phyloP scores from a whole-genome alignment of 2,888 invertebrate genomes.

The Capitulum mitella region DNA sequence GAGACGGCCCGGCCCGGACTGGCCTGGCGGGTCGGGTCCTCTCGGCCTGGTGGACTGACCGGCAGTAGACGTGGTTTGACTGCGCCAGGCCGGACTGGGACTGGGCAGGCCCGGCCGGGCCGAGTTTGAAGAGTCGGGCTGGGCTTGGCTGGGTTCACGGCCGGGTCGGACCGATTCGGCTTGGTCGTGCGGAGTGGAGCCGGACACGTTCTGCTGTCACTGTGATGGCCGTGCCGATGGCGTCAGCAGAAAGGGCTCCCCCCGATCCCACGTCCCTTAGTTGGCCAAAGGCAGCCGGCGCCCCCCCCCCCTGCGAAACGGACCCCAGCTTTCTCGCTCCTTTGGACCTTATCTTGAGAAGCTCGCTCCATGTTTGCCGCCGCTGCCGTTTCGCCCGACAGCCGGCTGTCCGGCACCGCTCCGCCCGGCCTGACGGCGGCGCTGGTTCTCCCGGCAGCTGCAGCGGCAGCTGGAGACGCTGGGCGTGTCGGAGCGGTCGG shows the following conservation, averaged over 20 bases:
- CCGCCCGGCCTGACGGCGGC: background rate
- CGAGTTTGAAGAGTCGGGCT: no score
- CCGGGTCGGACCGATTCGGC: background rate
- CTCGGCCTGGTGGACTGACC: background rate
- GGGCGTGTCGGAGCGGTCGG: background rate
- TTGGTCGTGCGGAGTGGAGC: no score
- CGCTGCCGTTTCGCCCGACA: background rate
- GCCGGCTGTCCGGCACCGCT: background rate
- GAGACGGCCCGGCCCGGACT: no score
- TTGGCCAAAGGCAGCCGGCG: background rate
- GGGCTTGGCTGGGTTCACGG: background rate
- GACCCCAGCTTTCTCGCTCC: no score
- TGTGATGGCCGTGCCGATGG: no score
- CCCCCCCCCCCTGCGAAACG: no score
- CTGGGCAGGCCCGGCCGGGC: no score
- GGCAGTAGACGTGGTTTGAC: background rate
- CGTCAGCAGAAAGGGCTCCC: no score
- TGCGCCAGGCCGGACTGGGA: no score
- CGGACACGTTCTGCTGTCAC: no score
- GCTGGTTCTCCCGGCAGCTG: background rate
- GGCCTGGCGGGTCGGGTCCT: conserved; percentile 39
- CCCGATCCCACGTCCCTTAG: no score
- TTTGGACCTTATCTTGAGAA: no score
- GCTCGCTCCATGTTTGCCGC: background rate
- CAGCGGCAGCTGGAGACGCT: background rate